Base-by-base conservation (phyloP, 2,797 vertebrate species). In the Molossus molossus region DNA sequence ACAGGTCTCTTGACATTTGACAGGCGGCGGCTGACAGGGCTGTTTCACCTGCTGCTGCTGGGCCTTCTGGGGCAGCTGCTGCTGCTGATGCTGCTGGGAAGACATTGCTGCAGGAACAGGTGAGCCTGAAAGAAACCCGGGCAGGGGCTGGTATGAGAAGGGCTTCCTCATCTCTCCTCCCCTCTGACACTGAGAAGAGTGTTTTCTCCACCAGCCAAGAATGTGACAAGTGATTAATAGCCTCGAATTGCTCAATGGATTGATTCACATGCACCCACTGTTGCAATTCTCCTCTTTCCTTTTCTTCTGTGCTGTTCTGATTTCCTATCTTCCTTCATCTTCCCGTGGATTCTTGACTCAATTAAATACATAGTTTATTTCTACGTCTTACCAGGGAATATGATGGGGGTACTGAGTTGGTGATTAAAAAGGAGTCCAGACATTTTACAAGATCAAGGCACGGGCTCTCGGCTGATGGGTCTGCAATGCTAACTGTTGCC, bases 21-120 rank as follows among this genome's bases (percentile, higher is more conserved):
- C 64, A 20, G 95, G 80, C 2, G 86, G 94, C 29, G 88, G 91
- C 72, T 96, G 89, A 60, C 95, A 96, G 5, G 95, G 80, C 55
- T 96, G 95, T 70, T 97, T 97, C 96, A 91, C 64, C 89, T 97
- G 96, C 72, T 96, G 96, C 79, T 95, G 96, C 77, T 97, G 94
- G 20, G 25, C n/a, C 60, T 13, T 84, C 87, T 93, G 87, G 18
- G 94, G 48, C 1, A 15, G 40, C 20, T 87, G 62, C 18, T 89
- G 75, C 3, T 64, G 85, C 48, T 75, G 76, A 9, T 86, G 82
- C 9, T 95, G 87, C 88, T 83, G 85, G 7, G 92, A 97, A 94
- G 97, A 91, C 96, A 94, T 96, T 5, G 72, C 60, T 87, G 6
- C 13, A 58, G 57, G 72, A 81, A 57, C 8, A 15, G 40, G 21